Evolutionary conservation across 2,888 invertebrate species (phyloP).

Genomic region (Adelphocoris suturalis): DNA sequence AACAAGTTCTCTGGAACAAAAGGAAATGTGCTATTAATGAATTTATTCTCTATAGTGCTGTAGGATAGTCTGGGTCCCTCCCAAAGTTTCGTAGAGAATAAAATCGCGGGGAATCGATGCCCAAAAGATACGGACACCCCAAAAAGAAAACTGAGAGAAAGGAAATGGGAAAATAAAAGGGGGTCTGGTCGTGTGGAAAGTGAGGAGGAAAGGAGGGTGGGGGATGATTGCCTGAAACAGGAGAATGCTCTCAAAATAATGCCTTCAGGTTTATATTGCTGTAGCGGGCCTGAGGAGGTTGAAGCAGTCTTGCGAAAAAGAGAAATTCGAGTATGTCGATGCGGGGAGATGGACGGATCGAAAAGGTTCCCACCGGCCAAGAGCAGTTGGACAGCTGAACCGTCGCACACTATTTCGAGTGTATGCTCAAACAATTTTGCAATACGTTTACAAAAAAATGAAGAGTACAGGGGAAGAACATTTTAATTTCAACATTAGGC

Average conservation of each 20-base stretch:
- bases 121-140: conserved; percentile 3
- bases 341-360: conserved; percentile 17
- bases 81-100: neutral
- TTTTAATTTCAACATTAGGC: too few relatives aligned
- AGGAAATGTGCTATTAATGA: too few relatives aligned
- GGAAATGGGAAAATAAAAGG: conserved; percentile 14
- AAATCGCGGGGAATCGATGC: neutral
- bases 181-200: conserved; percentile 5
- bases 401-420: too few relatives aligned
- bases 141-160: conserved; percentile 18
- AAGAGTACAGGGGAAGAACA: too few relatives aligned
- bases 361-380: conserved; percentile 4
- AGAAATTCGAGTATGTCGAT: conserved; percentile 52
- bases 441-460: too few relatives aligned
- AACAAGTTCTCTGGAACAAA: too few relatives aligned
- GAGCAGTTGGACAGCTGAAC: neutral
- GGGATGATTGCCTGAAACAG: conserved; percentile 65
- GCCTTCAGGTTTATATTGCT: conserved; percentile 66
- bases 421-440: too few relatives aligned
- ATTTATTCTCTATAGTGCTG: too few relatives aligned
- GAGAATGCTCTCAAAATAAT: conserved; percentile 67
- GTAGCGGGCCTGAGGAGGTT: conserved; percentile 4
- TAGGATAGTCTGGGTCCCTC: too few relatives aligned
- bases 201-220: neutral
- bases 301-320: conserved; percentile 44